These are phyloP conservation scores for Lasioglossum albipes DNA, from an alignment of 1,140 invertebrate species.

Conservation along the genomic window DNA sequence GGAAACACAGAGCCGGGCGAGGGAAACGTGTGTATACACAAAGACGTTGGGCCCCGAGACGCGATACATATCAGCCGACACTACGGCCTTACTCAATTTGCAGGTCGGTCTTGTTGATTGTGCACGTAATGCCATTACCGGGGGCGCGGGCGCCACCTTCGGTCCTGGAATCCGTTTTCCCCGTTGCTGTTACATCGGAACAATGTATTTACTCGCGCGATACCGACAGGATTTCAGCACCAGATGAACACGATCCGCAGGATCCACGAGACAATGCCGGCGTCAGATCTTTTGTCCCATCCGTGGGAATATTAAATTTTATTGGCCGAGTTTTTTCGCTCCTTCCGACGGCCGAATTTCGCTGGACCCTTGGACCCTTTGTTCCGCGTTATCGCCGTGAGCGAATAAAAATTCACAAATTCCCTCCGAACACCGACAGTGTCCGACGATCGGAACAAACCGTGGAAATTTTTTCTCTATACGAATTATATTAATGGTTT, in stretches of 20 bases:
- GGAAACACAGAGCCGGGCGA: background rate
- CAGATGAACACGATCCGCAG: background rate
- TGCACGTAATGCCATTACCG: constrained; percentile 74
- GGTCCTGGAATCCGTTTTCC: constrained; percentile 52
- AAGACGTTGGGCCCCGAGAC: constrained; percentile 57
- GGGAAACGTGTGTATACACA: constrained; percentile 12
- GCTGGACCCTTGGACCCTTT: background rate
- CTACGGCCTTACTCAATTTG: constrained; percentile 74
- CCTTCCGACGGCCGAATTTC: background rate
- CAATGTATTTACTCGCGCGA: constrained; percentile 58
- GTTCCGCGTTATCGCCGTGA: background rate
- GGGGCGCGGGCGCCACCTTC: constrained; percentile 63
- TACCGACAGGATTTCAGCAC: constrained; percentile 29
- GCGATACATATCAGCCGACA: constrained; percentile 71
- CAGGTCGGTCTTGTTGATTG: constrained; percentile 74
- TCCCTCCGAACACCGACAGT: no score
- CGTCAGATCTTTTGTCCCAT: background rate
- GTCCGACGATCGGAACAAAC: no score
- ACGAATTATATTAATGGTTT: no score
- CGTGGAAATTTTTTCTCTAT: no score
- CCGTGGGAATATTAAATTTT: background rate
- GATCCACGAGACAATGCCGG: background rate
- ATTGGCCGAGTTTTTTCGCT: background rate
- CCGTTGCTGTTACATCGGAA: constrained; percentile 46
- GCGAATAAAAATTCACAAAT: no score